Evolutionary conservation across 2,797 vertebrate genomes (phyloP).

Genomic region (Okamejei kenojei): DNA sequence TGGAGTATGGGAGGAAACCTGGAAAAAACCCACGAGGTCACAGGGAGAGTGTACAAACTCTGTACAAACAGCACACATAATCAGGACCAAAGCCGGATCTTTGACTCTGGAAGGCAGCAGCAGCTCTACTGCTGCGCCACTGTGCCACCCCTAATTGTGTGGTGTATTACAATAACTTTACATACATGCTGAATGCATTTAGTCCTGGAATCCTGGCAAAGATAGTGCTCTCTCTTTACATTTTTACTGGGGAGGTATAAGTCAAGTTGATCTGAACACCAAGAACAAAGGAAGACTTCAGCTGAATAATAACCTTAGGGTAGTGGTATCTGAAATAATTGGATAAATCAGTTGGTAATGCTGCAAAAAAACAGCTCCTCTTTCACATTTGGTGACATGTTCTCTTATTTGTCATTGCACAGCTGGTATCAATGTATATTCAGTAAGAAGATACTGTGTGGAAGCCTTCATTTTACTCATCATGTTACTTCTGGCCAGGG

Average conservation of each 20-base stretch:
- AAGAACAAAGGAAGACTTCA: background rate
- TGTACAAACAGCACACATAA: too few relatives aligned
- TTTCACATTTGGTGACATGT: slow-evolving; percentile 15
- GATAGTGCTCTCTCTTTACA: background rate
- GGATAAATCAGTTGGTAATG: slow-evolving; percentile 11
- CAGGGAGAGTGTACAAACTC: too few relatives aligned
- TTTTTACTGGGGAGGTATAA: background rate
- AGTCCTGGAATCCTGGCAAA: too few relatives aligned
- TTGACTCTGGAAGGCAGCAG: too few relatives aligned
- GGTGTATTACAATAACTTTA: too few relatives aligned
- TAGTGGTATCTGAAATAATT: background rate
- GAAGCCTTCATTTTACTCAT: background rate
- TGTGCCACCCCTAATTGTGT: too few relatives aligned
- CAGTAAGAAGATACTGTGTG: background rate
- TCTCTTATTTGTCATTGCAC: background rate
- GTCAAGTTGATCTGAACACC: background rate
- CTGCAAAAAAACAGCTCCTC: background rate
- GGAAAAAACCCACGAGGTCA: too few relatives aligned
- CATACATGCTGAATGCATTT: too few relatives aligned
- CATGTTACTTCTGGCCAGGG: background rate
- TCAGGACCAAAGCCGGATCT: too few relatives aligned
- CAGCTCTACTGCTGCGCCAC: too few relatives aligned
- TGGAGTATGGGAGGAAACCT: too few relatives aligned
- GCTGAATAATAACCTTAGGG: background rate
- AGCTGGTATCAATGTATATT: background rate